Percentiles rank a stretch among this genome's conserved stretches.
These are phyloP conservation scores for Myotis daubentonii DNA, from an alignment of 2,797 vertebrate genomes.

Conservation along the genomic window DNA sequence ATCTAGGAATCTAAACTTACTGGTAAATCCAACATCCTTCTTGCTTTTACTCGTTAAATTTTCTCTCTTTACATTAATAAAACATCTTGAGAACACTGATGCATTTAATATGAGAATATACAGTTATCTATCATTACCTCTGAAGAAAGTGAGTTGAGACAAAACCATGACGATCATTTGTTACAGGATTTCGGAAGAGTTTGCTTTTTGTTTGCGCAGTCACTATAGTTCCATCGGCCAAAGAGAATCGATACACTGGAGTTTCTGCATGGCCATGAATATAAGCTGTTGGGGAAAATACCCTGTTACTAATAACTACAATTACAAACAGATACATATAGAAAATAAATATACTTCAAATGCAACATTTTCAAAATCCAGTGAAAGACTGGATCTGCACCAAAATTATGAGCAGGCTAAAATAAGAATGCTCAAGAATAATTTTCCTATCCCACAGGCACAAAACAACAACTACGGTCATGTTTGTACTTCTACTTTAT, in stretches of 20 bases:
- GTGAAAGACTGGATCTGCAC: background rate
- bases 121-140: constrained; percentile 86
- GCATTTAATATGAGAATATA: background rate
- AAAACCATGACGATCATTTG: constrained; percentile 93
- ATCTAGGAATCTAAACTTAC: constrained; percentile 41
- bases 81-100: background rate
- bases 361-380: background rate
- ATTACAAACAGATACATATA: background rate
- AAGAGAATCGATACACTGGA: constrained; percentile 94
- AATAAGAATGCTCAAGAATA: background rate
- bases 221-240: constrained; percentile 96
- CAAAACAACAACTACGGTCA: background rate
- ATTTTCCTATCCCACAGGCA: background rate
- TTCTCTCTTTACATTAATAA: background rate
- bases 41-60: background rate
- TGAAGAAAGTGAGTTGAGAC: constrained; percentile 97
- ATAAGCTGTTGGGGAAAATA: constrained; percentile 87
- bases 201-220: constrained; percentile 97
- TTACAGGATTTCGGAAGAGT: constrained; percentile 92
- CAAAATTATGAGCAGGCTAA: background rate
- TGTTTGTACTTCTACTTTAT: background rate
- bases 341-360: background rate
- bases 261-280: constrained; percentile 96
- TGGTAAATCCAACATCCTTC: background rate
- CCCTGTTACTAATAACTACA: background rate